Base-by-base conservation (phyloP, 2,113 vertebrate species). In the Mystacornis crossleyi region DNA sequence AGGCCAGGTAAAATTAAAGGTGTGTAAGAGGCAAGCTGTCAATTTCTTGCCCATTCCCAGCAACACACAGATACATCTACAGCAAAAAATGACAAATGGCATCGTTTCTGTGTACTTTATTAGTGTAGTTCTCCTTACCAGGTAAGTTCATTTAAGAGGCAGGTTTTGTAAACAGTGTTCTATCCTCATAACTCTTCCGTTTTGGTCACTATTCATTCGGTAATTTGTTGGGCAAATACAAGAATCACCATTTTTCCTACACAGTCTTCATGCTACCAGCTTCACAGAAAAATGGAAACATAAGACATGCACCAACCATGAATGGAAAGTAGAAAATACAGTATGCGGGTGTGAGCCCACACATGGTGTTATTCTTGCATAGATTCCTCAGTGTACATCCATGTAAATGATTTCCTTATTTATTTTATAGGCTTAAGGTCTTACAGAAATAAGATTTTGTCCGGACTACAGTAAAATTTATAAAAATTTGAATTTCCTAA, bases 241-340 rank as follows among this genome's bases (percentile, higher is more conserved):
- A 73, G 34, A 64, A 64, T n/a, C 23, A 28, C 6, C 8, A 25
- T 64, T 42, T 33, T 31, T 71, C 36, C 31, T 36, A 24, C 14
- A 31, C 12, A 74, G 34, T 55, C 14, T 18, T 60, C 17, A 15
- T 26, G 15, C 18, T 60, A 70, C 7, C 15, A 79, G 19, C 4
- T 58, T 69, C 34, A 61, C 10, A 82, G 40, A 38, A 65, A 69
- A 77, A 60, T 45, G 10, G 28, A 64, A 60, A 14, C 4, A 24
- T 2, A 45, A 6, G 28, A 40, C 7, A 25, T 9, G 16, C 8
- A 33, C 50, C 16, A 6, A 54, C 5, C 12, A 10, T 19, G 3
- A 29, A 34, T 1, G 1, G 21, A 73, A 25, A 73, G 6, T 3
- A 53, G 18, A 36, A 36, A 53, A 47, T 11, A 55, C 0, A 0